These are phyloP conservation scores for Lissonota sp. DNA, from an alignment of 2,888 invertebrate genomes.

Conservation along the genomic window DNA sequence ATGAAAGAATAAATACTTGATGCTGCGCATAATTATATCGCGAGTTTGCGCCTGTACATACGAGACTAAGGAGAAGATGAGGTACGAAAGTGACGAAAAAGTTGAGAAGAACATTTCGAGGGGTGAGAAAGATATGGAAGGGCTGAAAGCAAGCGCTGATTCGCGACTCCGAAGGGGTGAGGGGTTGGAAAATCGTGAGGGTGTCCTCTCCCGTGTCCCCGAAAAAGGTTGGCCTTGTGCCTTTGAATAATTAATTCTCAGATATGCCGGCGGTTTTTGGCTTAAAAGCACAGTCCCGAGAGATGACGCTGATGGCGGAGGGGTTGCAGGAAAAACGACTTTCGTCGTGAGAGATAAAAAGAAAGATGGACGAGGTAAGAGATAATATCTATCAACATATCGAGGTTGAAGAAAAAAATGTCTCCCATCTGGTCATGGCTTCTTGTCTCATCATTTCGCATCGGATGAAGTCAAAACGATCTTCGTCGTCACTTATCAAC, in stretches of 20 bases:
- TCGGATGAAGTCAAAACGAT: slow-evolving; percentile 10
- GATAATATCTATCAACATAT: slow-evolving; percentile 56
- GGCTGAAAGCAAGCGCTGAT: slow-evolving; percentile 67
- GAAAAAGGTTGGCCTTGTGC: slow-evolving; percentile 68
- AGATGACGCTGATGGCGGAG: slow-evolving; percentile 36
- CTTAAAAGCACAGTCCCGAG: slow-evolving; percentile 62
- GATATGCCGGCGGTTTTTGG: slow-evolving; percentile 64
- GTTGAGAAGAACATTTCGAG: slow-evolving; percentile 31
- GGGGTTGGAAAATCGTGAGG: slow-evolving; percentile 17
- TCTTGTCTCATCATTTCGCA: slow-evolving; percentile 30
- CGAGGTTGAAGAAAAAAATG: slow-evolving; percentile 36
- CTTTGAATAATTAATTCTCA: slow-evolving; percentile 75
- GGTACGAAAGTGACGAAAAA: slow-evolving; percentile 46
- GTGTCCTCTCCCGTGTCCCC: slow-evolving; percentile 44
- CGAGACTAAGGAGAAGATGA: slow-evolving; percentile 32
- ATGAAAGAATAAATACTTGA: slow-evolving; percentile 80
- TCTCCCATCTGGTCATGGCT: neutral
- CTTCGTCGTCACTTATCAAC: slow-evolving; percentile 42
- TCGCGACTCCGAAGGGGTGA: slow-evolving; percentile 52
- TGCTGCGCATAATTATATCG: slow-evolving; percentile 77
- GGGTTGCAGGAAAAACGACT: slow-evolving; percentile 9
- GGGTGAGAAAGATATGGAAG: slow-evolving; percentile 51
- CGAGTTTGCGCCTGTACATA: slow-evolving; percentile 49
- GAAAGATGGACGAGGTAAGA: slow-evolving; percentile 26
- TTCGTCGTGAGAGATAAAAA: slow-evolving; percentile 18